A percentile compares a stretch with the other conserved stretches of the same genome.
These are phyloP conservation scores for Esox niger DNA, from an alignment of 2,113 vertebrate genomes.

Conservation along the genomic window DNA sequence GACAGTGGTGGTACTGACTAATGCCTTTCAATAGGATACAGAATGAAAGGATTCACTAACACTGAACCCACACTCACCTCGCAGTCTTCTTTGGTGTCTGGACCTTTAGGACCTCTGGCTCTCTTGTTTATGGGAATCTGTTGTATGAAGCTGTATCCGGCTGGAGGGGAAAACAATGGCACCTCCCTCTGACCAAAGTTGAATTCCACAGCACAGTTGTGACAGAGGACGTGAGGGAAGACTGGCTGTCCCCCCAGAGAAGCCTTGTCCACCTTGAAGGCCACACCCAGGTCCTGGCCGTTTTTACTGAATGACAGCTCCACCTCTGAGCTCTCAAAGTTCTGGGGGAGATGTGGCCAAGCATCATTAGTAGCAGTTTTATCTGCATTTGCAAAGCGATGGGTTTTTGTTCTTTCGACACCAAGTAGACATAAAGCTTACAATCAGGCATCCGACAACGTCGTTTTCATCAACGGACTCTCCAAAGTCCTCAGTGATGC, in stretches of 20 bases:
- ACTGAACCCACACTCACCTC: slow-evolving; percentile 67
- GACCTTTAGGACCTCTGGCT: slow-evolving; percentile 71
- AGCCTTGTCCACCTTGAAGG: slow-evolving; percentile 67
- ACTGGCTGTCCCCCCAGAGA: slow-evolving; percentile 69
- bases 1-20: background rate
- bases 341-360: slow-evolving; percentile 51
- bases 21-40: too few species aligned
- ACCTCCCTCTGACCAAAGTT: slow-evolving; percentile 79
- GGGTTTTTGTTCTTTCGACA: background rate
- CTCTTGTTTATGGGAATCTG: slow-evolving; percentile 67
- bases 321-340: slow-evolving; percentile 78
- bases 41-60: too few species aligned
- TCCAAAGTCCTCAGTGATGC: slow-evolving; percentile 80
- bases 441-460: slow-evolving; percentile 78
- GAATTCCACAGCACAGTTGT: slow-evolving; percentile 83
- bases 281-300: slow-evolving; percentile 73
- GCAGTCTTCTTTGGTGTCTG: slow-evolving; percentile 79
- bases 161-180: slow-evolving; percentile 68
- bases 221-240: slow-evolving; percentile 80
- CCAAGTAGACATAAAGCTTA: slow-evolving; percentile 35
- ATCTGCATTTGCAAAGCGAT: background rate
- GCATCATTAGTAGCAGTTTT: background rate
- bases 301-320: slow-evolving; percentile 83
- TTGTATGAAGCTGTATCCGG: slow-evolving; percentile 79
- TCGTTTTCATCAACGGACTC: slow-evolving; percentile 79